Evolutionary conservation across 2,113 vertebrate genomes (phyloP).

Genomic region (Ahaetulla prasina): DNA sequence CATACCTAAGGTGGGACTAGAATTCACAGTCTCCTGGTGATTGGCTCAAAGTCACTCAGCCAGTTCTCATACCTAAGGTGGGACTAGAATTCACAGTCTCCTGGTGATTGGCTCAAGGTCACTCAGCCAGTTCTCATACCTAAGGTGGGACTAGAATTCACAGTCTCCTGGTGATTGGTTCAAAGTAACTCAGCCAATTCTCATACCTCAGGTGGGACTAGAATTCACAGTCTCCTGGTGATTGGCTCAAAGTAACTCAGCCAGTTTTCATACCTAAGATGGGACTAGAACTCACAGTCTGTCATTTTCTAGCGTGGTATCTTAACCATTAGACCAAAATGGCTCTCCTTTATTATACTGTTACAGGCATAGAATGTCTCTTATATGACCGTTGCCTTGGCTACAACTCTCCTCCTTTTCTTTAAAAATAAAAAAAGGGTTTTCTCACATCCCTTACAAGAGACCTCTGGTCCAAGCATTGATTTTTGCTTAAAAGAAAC

Average conservation of each 20-base stretch:
- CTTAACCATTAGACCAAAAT: background rate
- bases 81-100: too few species aligned
- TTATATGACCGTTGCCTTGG: background rate
- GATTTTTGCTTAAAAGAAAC: background rate
- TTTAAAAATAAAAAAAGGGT: background rate
- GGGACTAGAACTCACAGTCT: background rate
- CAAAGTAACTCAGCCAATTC: background rate
- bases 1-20: too few species aligned
- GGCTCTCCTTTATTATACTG: background rate
- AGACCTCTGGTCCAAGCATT: background rate
- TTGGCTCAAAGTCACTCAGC: too few species aligned
- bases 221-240: too few species aligned
- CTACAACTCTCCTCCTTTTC: background rate
- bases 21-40: too few species aligned
- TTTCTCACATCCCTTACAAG: background rate
- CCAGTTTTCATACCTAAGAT: background rate
- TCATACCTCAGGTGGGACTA: too few species aligned
- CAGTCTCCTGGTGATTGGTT: background rate
- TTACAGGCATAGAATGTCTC: background rate
- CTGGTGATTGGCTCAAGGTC: too few species aligned
- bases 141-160: too few species aligned
- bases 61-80: too few species aligned
- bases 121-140: too few species aligned
- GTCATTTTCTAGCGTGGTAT: background rate
- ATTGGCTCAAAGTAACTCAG: background rate